Conservation (phyloP, 2,113 vertebrate species). For the Acanthochromis polyacanthus region DNA sequence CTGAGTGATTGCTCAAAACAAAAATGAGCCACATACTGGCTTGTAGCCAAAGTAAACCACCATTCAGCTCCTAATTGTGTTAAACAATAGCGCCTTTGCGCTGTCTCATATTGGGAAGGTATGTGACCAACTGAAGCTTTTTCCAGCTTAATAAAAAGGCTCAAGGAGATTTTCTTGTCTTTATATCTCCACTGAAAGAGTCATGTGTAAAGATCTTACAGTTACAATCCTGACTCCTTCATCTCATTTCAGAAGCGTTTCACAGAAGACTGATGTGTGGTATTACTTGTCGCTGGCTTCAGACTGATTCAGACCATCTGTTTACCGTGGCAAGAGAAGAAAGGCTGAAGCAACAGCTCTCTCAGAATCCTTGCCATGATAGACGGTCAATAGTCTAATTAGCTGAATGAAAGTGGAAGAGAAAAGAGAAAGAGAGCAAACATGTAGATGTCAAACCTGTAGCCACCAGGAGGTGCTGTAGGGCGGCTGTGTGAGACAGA, state of each 20-base stretch:
- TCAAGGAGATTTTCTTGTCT: constrained; percentile 9
- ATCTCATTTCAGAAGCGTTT: not conserved
- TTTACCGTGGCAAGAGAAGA: constrained; percentile 18
- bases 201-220: not conserved
- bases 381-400: constrained; percentile 10
- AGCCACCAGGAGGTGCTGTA: constrained; percentile 61
- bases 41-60: constrained; percentile 68
- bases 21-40: constrained; percentile 57
- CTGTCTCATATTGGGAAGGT: constrained; percentile 37
- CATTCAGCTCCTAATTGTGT: constrained; percentile 39
- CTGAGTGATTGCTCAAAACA: constrained; percentile 49
- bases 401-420: constrained; percentile 25
- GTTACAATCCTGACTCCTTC: not conserved
- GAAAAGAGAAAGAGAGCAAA: constrained; percentile 2
- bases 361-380: constrained; percentile 27
- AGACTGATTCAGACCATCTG: constrained; percentile 35
- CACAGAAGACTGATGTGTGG: not conserved
- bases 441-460: not conserved
- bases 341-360: constrained; percentile 25
- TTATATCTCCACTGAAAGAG: constrained; percentile 4
- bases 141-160: not conserved
- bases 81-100: constrained; percentile 59
- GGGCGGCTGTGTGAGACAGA: not conserved
- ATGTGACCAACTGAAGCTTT: constrained; percentile 39
- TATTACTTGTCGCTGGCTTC: constrained; percentile 21